phyloP scores from a whole-genome alignment of 2,888 invertebrate genomes.

The Caenorhabditis sp. region DNA sequence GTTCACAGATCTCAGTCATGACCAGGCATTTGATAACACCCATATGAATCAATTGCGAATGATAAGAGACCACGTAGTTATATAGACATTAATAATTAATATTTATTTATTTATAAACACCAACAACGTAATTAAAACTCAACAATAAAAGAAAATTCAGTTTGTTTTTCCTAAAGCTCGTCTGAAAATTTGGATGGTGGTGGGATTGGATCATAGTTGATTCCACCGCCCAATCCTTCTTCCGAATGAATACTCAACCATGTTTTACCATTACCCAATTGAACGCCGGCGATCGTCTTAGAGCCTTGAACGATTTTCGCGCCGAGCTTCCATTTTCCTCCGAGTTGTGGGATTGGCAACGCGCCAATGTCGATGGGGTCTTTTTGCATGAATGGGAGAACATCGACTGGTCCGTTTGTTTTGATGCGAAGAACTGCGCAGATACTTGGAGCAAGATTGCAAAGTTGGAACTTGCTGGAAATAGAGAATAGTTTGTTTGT shows the following conservation, averaged over 20 bases:
- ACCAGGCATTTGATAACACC: conserved; percentile 62
- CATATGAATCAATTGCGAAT: conserved; percentile 60
- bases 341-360: conserved; percentile 56
- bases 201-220: conserved; percentile 38
- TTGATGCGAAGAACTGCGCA: conserved; percentile 44
- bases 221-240: conserved; percentile 21
- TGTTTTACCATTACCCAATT: conserved; percentile 44
- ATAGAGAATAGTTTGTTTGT: too few species aligned
- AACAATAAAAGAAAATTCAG: background rate
- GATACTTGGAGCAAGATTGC: conserved; percentile 42
- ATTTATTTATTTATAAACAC: background rate
- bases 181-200: conserved; percentile 11
- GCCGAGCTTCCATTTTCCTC: conserved; percentile 54
- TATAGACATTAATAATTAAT: conserved; percentile 8
- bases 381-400: conserved; percentile 41
- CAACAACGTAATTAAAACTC: background rate
- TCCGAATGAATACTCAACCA: conserved; percentile 51
- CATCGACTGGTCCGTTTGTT: conserved; percentile 42
- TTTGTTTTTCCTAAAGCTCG: background rate
- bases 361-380: conserved; percentile 58
- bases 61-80: conserved; percentile 61
- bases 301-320: conserved; percentile 43
- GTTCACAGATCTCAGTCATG: conserved; percentile 63
- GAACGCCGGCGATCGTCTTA: conserved; percentile 46
- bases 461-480: conserved; percentile 53